Base-by-base conservation (phyloP, 1,140 invertebrate species). In the Gryon sp. region DNA sequence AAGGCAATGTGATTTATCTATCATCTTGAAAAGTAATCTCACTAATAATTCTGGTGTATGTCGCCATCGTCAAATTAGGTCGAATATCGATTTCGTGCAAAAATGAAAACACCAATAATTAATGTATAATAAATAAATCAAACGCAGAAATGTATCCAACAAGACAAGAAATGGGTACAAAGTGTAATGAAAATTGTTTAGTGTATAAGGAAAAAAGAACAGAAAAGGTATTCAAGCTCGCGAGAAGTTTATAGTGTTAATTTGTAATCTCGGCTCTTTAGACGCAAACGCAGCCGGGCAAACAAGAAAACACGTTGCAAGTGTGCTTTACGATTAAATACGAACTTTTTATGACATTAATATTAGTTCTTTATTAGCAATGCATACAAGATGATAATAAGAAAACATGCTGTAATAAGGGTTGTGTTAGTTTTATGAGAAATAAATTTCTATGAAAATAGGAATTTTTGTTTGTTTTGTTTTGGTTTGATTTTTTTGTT, bases 81-180 rank as follows among this genome's bases (percentile, higher is more conserved):
- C 59, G 34, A n/a, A 11, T 62, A 63, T 63, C 20, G 45, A 65
- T 65, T 53, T 41, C 22, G 14, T 34, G 15, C 32, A 32, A 43
- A 63, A 52, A 52, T 24, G 36, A 65, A 65, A 65, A 43, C 60
- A 32, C 19, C 26, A 53, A 65, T 53, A 45, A 24, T 53, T 66
- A 53, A 66, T 28, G 38, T n/a, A 24, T n/a, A n/a, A 18, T 45
- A 26, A 45, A 66, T 53, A 53, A 66, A 66, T n/a, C n/a, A n/a
- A n/a, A n/a, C n/a, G n/a, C n/a, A n/a, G n/a, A n/a, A n/a, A n/a
- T n/a, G n/a, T n/a, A n/a, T n/a, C n/a, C n/a, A n/a, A n/a, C n/a
- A n/a, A n/a, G n/a, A n/a, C n/a, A n/a, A n/a, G n/a, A n/a, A 48
- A 26, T 24, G 2, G 19, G 7, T 18, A 34, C 7, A 14, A 52